These are phyloP conservation scores for Idris sp. DNA, from an alignment of 1,140 invertebrate genomes.

Conservation along the genomic window DNA sequence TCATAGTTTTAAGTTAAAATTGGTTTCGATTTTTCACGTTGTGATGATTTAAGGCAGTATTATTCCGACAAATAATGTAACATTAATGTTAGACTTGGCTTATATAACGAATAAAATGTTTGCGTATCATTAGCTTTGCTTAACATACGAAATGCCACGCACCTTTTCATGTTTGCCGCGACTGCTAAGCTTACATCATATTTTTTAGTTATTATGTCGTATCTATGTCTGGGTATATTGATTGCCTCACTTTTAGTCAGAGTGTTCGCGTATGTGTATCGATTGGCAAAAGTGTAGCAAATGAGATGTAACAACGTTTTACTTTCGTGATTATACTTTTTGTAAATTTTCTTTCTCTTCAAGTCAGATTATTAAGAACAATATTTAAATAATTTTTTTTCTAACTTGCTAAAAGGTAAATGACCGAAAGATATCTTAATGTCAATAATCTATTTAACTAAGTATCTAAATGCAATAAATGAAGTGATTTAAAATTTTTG, in stretches of 20 bases:
- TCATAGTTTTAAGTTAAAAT: background rate
- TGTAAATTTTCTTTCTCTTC: conserved; percentile 8
- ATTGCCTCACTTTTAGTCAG: conserved; percentile 54
- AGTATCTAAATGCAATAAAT: too few relatives aligned
- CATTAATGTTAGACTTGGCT: conserved; percentile 8
- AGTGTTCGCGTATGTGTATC: conserved; percentile 39
- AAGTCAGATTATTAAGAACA: background rate
- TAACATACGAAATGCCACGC: conserved; percentile 29
- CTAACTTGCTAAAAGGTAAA: conserved; percentile 13
- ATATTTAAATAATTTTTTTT: background rate
- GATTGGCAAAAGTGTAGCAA: conserved; percentile 35
- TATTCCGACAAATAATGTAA: conserved; percentile 7
- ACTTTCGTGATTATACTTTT: conserved; percentile 22
- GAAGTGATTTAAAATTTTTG: too few relatives aligned
- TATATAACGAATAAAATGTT: conserved; percentile 14
- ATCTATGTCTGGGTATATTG: conserved; percentile 55
- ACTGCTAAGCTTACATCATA: conserved; percentile 27
- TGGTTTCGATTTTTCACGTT: background rate
- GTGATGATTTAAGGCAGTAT: background rate
- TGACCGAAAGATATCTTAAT: too few relatives aligned
- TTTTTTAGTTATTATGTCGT: conserved; percentile 53
- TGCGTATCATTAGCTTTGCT: conserved; percentile 20
- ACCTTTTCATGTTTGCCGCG: conserved; percentile 30
- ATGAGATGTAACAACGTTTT: conserved; percentile 30
- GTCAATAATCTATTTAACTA: too few relatives aligned